Conservation (phyloP, 2,113 vertebrate species). For the Protobothrops mucrosquamatus region DNA sequence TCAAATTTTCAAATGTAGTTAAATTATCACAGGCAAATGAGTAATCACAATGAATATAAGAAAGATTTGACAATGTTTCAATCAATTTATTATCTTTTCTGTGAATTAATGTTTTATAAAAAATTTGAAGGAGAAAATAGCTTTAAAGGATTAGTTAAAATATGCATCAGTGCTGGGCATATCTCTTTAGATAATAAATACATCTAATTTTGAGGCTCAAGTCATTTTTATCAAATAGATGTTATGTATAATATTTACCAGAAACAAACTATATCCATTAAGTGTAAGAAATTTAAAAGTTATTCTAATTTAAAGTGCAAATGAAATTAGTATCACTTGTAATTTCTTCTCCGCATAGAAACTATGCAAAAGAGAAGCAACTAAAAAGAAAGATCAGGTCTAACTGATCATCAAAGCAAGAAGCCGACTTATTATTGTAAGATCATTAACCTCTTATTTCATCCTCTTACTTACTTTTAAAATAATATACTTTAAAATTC, state of each 20-base stretch:
- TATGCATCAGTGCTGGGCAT: fast-evolving
- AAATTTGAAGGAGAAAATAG: conserved; percentile 1
- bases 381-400: neutral
- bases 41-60: neutral
- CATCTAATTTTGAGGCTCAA: neutral
- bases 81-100: neutral
- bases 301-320: neutral
- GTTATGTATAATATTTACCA: neutral
- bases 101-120: neutral
- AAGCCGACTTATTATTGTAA: neutral
- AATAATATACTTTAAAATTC: neutral
- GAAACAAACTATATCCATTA: neutral
- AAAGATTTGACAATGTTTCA: conserved; percentile 27
- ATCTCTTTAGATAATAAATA: neutral
- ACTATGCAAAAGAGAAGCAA: neutral
- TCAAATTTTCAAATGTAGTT: neutral
- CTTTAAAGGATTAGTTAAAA: neutral
- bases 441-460: neutral
- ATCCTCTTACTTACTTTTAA: neutral
- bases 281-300: neutral
- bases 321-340: neutral
- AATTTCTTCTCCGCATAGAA: neutral
- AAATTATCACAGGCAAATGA: conserved; percentile 3
- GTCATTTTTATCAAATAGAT: neutral
- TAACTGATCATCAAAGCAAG: neutral